phyloP scores from a whole-genome alignment of 2,888 invertebrate species.

The Tridacna crocea region DNA sequence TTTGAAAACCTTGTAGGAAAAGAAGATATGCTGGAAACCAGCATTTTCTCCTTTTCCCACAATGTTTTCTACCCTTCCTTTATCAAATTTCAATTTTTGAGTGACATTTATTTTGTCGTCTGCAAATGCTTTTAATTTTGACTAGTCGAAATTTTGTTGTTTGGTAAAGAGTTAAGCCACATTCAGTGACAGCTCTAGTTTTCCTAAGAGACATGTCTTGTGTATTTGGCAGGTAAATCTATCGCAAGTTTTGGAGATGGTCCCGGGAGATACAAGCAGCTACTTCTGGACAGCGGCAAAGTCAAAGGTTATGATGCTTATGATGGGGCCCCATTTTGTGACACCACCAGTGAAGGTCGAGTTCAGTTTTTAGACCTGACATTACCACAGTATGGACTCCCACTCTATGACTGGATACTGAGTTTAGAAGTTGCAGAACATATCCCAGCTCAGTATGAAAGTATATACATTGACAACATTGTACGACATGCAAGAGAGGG shows the following conservation, averaged over 20 bases:
- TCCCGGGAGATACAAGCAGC: constrained; percentile 64
- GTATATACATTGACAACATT: constrained; percentile 59
- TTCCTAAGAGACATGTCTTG: too few relatives aligned
- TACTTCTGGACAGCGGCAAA: constrained; percentile 47
- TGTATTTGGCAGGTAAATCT: constrained; percentile 46
- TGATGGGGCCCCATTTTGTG: constrained; percentile 62
- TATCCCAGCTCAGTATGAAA: constrained; percentile 56
- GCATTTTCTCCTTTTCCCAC: too few relatives aligned
- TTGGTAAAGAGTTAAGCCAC: too few relatives aligned
- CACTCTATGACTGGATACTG: constrained; percentile 68
- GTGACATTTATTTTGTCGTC: too few relatives aligned
- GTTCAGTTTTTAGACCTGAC: constrained; percentile 66
- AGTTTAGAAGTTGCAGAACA: constrained; percentile 68
- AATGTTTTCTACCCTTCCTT: too few relatives aligned
- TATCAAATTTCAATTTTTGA: too few relatives aligned
- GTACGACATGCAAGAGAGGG: constrained; percentile 62
- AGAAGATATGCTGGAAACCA: too few relatives aligned
- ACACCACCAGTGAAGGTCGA: constrained; percentile 59
- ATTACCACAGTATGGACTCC: constrained; percentile 65
- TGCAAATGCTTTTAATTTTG: too few relatives aligned
- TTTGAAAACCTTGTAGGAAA: too few relatives aligned
- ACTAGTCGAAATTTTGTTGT: too few relatives aligned
- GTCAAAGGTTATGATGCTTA: constrained; percentile 58
- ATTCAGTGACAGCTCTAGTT: too few relatives aligned
- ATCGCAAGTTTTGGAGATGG: constrained; percentile 67